Evolutionary conservation across 2,797 vertebrate genomes (phyloP).

Genomic region (Semaprochilodus insignis): DNA sequence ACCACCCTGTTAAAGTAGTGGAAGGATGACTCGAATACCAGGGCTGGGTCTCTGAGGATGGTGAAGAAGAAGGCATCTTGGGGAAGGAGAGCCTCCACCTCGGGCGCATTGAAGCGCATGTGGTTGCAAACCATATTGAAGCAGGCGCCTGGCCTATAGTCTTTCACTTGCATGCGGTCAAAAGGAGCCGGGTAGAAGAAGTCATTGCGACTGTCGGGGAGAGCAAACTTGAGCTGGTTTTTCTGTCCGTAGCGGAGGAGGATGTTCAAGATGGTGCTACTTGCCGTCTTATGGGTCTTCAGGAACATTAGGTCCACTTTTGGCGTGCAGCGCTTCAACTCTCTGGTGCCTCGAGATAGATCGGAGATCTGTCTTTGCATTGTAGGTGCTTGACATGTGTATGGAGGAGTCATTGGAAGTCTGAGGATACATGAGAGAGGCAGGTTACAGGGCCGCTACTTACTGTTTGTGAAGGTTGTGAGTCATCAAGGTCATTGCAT

Average conservation of each 20-base stretch:
- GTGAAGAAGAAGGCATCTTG: conserved; percentile 83
- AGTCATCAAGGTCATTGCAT: neutral
- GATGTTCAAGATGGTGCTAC: conserved; percentile 96
- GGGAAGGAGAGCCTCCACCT: conserved; percentile 86
- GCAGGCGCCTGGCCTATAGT: conserved; percentile 86
- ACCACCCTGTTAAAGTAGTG: conserved; percentile 86
- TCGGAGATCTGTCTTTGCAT: neutral
- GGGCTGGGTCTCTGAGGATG: conserved; percentile 88
- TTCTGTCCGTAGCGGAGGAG: conserved; percentile 93
- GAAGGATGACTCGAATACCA: conserved; percentile 94
- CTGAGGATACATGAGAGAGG: conserved; percentile 22
- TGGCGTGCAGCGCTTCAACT: conserved; percentile 73
- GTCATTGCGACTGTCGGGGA: conserved; percentile 89
- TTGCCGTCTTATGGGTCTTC: conserved; percentile 97
- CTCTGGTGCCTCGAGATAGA: neutral
- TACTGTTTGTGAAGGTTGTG: conserved; percentile 52
- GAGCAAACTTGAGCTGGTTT: conserved; percentile 86
- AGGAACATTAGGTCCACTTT: conserved; percentile 90
- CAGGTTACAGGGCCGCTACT: conserved; percentile 63
- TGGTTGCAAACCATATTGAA: conserved; percentile 96
- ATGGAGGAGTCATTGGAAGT: conserved; percentile 15
- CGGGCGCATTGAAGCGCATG: conserved; percentile 89
- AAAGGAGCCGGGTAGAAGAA: conserved; percentile 92
- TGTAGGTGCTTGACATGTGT: conserved; percentile 21
- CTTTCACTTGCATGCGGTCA: conserved; percentile 84